Base-by-base conservation (phyloP, 2,888 invertebrate species). In the Neoascia interrupta region DNA sequence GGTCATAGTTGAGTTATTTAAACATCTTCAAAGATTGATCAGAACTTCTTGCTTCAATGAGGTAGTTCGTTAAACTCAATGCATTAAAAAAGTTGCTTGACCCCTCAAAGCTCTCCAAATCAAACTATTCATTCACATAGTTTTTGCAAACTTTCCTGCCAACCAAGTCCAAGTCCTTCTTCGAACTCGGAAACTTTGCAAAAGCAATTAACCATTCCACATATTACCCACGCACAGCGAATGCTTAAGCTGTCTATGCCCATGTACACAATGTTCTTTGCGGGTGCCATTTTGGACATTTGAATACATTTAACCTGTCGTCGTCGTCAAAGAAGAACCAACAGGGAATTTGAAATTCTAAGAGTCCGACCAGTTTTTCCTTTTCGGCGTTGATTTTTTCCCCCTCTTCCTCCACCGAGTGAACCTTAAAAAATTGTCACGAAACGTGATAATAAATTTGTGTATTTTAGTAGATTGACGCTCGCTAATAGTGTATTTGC, bases 371-470 rank as follows among this genome's bases (percentile, higher is more conserved):
- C 56, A 43, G 36, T 51, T 51, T 51, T 43, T 36, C 37, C 13
- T 37, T 56, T 36, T 56, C 2, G 19, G 19, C 28, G 19, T 21
- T 13, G 19, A 15, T 21, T 68, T 1, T 39, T 28, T 56, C n/a
- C 6, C 21, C 11, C n/a, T 21, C 28, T n/a, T 26, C 34, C 41
- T 28, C 5, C 8, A n/a, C 51, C 21, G 13, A 8, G n/a, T n/a
- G n/a, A n/a, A n/a, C n/a, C n/a, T n/a, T n/a, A n/a, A n/a, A 31
- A 70, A 74, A 58, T 76, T 63, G 70, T 45, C 23, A 53, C 58
- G 58, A 58, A 70, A 70, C 75, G 63, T 76, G 70, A 64, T 58
- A 70, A 70, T 76, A 64, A 76, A 70, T 76, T 76, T 39, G 41
- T 58, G 53, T 37, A 51, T 39, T 51, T 63, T 49, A 60, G 56